Evolutionary conservation across 2,113 vertebrate species (phyloP).

Genomic region (Indri indri): DNA sequence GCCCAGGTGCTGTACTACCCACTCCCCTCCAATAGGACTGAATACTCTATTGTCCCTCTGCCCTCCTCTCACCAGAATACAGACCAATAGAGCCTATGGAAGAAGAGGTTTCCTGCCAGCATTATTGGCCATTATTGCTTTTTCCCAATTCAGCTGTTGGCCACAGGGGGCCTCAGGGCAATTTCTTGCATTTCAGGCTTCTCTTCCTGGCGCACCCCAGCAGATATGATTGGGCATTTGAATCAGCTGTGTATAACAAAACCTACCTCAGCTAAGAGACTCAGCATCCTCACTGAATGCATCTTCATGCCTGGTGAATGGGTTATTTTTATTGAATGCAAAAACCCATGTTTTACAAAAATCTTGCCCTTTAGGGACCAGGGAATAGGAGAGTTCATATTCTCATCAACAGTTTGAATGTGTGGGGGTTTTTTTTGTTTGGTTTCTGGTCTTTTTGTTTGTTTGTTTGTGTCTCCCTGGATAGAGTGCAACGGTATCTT

Average conservation of each 20-base stretch:
- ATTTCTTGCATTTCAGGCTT: slow-evolving; percentile 24
- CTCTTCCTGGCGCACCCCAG: background rate
- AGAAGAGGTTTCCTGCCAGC: background rate
- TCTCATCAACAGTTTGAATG: background rate
- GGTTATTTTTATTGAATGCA: background rate
- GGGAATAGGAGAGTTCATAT: background rate
- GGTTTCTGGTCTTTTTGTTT: too few species aligned
- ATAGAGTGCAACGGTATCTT: too few species aligned
- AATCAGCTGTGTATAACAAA: slow-evolving; percentile 21
- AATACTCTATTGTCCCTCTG: background rate
- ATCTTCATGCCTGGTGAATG: background rate
- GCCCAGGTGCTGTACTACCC: background rate
- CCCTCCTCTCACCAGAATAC: background rate
- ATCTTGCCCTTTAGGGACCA: background rate
- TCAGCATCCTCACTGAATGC: background rate
- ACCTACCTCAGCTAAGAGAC: background rate
- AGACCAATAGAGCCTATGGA: background rate
- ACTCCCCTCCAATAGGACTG: background rate
- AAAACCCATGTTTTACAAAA: background rate
- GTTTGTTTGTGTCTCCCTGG: too few species aligned
- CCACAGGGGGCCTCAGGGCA: background rate
- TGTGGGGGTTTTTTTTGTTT: too few species aligned
- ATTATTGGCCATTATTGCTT: background rate
- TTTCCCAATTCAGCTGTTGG: background rate
- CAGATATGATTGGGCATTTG: background rate